A percentile compares a stretch with the other conserved stretches of the same genome.
Conservation (phyloP, 2,797 vertebrate species). For the Leptatherina wallacei region DNA sequence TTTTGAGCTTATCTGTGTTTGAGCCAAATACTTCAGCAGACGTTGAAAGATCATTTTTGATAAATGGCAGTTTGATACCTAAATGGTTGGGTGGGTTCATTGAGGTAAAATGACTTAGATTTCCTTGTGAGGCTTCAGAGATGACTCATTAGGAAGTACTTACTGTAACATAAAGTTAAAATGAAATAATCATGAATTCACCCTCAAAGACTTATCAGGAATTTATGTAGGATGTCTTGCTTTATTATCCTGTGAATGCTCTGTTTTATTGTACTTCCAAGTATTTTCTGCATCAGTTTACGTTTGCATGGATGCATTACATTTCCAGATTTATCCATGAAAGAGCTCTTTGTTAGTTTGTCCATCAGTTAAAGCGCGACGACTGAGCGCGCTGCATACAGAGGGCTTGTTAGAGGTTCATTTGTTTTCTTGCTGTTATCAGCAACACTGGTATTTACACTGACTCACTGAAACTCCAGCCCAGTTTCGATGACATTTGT, state of each 20-base stretch:
- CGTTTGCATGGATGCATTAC: slow-evolving; percentile 55
- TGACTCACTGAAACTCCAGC: slow-evolving; percentile 82
- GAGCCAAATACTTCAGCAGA: slow-evolving; percentile 16
- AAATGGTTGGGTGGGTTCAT: neutral
- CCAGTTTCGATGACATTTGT: slow-evolving; percentile 80
- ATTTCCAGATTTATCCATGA: slow-evolving; percentile 48
- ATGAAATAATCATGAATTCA: neutral
- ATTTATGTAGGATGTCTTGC: neutral
- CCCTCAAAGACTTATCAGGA: neutral
- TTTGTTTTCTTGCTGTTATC: slow-evolving; percentile 74
- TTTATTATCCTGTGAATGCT: slow-evolving; percentile 22
- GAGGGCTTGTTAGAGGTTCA: slow-evolving; percentile 54
- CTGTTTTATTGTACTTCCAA: slow-evolving; percentile 9
- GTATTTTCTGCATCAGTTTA: slow-evolving; percentile 36
- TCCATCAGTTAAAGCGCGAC: slow-evolving; percentile 22
- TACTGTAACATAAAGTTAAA: neutral
- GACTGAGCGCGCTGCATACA: slow-evolving; percentile 36
- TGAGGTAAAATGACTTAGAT: neutral
- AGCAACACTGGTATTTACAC: slow-evolving; percentile 79
- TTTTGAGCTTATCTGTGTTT: slow-evolving; percentile 45
- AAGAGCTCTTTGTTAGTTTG: slow-evolving; percentile 52
- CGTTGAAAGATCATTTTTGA: slow-evolving; percentile 20
- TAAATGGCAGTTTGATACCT: slow-evolving; percentile 9
- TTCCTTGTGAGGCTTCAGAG: neutral
- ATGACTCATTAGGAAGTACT: neutral